A percentile compares a stretch with the other conserved stretches of the same genome.
Conservation (phyloP, 2,797 vertebrate species). For the Lutjanus argentimaculatus region DNA sequence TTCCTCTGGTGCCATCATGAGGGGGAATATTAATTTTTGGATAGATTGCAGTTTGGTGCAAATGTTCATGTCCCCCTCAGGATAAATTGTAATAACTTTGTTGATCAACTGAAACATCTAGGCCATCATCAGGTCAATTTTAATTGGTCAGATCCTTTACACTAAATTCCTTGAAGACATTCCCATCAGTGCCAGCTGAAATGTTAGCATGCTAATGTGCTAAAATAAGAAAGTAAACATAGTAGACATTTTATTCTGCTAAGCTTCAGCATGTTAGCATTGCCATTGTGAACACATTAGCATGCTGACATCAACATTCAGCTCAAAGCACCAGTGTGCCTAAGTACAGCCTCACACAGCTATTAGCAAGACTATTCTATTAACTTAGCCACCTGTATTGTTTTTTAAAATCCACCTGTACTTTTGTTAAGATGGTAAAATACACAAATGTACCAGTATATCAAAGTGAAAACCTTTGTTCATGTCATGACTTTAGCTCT, state of each 20-base stretch:
- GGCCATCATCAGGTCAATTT: not conserved
- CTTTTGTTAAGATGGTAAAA: constrained; percentile 4
- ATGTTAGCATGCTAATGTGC: not conserved
- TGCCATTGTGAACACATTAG: not conserved
- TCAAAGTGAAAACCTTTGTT: constrained; percentile 24
- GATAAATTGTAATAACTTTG: not conserved
- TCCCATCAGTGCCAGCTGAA: not conserved
- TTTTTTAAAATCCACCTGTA: not conserved
- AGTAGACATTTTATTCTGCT: not conserved
- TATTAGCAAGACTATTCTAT: not conserved
- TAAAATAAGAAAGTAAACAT: too few species aligned
- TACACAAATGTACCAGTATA: not conserved
- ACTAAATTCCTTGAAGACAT: too few species aligned
- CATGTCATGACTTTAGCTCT: constrained; percentile 17
- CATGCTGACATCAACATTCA: not conserved
- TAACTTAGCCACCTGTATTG: not conserved
- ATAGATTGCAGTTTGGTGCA: not conserved
- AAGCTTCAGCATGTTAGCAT: not conserved
- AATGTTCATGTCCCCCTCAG: not conserved
- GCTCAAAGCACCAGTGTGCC: not conserved
- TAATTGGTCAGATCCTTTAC: too few species aligned
- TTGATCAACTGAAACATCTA: too few species aligned
- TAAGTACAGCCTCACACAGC: too few species aligned
- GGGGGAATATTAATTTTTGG: too few species aligned
- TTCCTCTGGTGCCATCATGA: not conserved